Base-by-base conservation (phyloP, 2,797 vertebrate genomes). In the Sphaeramia orbicularis region DNA sequence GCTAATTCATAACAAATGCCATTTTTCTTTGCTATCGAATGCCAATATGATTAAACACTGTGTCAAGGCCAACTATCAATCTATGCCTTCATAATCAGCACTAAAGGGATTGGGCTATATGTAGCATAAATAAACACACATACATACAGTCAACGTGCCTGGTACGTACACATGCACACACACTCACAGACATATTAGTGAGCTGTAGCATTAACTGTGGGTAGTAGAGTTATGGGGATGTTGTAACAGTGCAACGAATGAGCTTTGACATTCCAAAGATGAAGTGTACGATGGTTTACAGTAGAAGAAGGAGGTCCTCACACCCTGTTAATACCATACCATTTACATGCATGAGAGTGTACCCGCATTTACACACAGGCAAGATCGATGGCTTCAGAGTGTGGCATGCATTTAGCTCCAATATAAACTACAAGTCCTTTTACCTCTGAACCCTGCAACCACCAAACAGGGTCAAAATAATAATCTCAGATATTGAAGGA, bases 11-110 rank as follows among this genome's bases (percentile, higher is more conserved):
- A 85, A 76, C 79, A 87, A 73, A 79, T 83, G 84, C 76, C 89
- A 91, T 91, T 89, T 93, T 85, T 88, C 88, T 89, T 87, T 87
- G 86, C 85, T 86, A 90, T 86, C 67, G 58, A 89, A 86, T 81
- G 85, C 81, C 88, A 87, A 70, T 86, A 83, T 91, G 90, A 93
- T 93, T 89, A 86, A 93, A 89, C 77, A 74, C 83, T 16, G 36
- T 80, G 87, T 86, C 87, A 58, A 73, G 80, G 76, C 74, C 87
- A 89, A 83, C 89, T 91, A 92, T 92, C 91, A 93, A 93, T 93
- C 90, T 84, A 57, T 72, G 62, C 74, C 79, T 90, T 84, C 75
- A 76, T 88, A 89, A 89, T 88, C 87, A 81, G 75, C 85, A 87
- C 84, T 89, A 90, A 90, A 91, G 81, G 63, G 72, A 87, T 78